Conservation (phyloP, 2,888 invertebrate genomes). For the Bembecia ichneumoniformis region DNA sequence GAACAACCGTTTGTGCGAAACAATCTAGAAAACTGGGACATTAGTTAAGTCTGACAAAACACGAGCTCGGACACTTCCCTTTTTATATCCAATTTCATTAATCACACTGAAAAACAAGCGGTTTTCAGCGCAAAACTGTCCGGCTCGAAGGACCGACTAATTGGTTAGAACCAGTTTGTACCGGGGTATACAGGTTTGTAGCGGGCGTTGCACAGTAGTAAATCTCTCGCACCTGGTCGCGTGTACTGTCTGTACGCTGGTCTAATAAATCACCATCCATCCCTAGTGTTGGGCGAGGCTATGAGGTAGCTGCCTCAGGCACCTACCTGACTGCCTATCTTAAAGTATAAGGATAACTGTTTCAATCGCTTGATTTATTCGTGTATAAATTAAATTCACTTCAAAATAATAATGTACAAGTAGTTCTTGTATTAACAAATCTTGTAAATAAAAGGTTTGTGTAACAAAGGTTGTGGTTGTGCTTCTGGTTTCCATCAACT, state of each 20-base stretch:
- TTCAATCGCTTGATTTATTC: too few species aligned
- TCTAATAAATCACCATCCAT: not conserved
- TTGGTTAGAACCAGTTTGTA: not conserved
- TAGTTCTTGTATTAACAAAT: too few species aligned
- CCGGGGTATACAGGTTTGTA: not conserved
- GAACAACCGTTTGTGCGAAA: too few species aligned
- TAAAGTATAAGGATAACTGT: too few species aligned
- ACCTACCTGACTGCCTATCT: too few species aligned
- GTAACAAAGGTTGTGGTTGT: too few species aligned
- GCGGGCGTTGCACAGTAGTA: slow-evolving; percentile 15
- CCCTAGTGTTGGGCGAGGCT: not conserved
- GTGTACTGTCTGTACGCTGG: not conserved
- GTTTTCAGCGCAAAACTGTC: not conserved
- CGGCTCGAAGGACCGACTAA: not conserved
- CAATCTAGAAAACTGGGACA: too few species aligned
- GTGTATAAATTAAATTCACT: too few species aligned
- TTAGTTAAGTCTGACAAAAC: too few species aligned
- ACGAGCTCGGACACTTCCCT: not conserved
- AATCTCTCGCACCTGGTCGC: slow-evolving; percentile 25
- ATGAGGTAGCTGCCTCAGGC: not conserved
- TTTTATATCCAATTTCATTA: not conserved
- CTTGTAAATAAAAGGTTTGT: too few species aligned
- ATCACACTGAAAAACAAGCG: not conserved
- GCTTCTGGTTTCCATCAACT: too few species aligned
- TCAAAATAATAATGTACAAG: too few species aligned